Conservation (phyloP, 2,888 invertebrate genomes). For the Dryocosmus kuriphilus region DNA sequence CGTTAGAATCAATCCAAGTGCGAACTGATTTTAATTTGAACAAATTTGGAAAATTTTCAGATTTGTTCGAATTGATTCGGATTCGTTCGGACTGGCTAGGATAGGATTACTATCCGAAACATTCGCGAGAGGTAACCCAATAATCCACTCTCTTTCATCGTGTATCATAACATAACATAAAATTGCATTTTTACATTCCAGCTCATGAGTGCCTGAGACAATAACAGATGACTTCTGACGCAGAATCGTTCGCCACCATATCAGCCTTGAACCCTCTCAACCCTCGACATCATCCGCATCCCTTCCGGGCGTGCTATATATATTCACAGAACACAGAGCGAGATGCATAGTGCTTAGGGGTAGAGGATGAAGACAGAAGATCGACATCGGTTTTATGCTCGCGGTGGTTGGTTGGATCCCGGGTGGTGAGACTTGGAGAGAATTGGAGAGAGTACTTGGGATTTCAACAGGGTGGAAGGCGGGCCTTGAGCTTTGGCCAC, state of each 20-base stretch:
- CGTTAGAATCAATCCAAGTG: no score
- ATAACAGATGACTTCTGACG: conserved; percentile 29
- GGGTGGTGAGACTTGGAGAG: conserved; percentile 1
- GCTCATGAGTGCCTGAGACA: neutral
- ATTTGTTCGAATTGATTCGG: no score
- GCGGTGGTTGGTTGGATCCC: conserved; percentile 11
- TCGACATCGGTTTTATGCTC: conserved; percentile 18
- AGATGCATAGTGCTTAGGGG: neutral
- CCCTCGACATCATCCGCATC: neutral
- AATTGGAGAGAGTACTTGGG: neutral
- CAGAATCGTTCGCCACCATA: conserved; percentile 10
- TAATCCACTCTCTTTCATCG: neutral
- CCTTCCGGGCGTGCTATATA: neutral
- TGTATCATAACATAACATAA: neutral
- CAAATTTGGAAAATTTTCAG: no score
- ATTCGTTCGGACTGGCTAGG: no score
- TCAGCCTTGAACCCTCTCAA: conserved; percentile 11
- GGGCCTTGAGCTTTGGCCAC: conserved; percentile 27
- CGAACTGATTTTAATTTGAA: no score
- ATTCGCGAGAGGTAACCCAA: no score
- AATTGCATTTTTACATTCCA: neutral
- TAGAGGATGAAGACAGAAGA: conserved; percentile 8
- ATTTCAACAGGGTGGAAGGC: conserved; percentile 1
- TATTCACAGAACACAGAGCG: neutral
- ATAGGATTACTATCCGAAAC: no score